phyloP scores from a whole-genome alignment of 2,797 vertebrate genomes.

The Cossypha niveicapilla region DNA sequence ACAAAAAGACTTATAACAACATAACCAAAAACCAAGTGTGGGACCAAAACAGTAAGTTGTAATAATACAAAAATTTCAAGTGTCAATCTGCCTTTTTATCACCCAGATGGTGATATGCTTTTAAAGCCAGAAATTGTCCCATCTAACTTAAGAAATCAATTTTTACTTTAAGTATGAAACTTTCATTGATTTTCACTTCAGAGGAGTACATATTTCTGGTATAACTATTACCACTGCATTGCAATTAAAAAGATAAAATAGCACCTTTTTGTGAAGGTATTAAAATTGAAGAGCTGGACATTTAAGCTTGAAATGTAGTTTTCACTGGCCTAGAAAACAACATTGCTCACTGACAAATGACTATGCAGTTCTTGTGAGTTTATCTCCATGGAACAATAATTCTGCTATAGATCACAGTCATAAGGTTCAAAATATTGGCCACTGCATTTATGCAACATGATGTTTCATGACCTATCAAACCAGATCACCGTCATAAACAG shows the following conservation, averaged over 20 bases:
- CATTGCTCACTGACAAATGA: conserved; percentile 65
- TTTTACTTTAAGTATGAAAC: conserved; percentile 56
- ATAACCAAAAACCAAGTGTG: neutral
- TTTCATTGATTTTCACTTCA: conserved; percentile 60
- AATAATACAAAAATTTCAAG: neutral
- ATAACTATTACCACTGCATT: conserved; percentile 50
- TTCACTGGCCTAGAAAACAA: conserved; percentile 45
- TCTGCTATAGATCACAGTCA: conserved; percentile 51
- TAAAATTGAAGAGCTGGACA: conserved; percentile 17
- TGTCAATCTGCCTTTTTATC: neutral
- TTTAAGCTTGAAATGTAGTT: conserved; percentile 23
- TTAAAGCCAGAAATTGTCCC: conserved; percentile 50
- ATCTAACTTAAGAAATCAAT: conserved; percentile 56
- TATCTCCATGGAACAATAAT: conserved; percentile 65
- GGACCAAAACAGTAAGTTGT: neutral
- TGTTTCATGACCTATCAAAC: conserved; percentile 50
- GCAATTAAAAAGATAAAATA: conserved; percentile 51
- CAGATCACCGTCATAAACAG: neutral
- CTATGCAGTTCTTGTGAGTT: conserved; percentile 51
- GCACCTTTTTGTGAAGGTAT: conserved; percentile 56
- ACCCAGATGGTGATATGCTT: neutral
- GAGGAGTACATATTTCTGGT: conserved; percentile 33
- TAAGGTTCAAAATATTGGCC: conserved; percentile 43
- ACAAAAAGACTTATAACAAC: neutral
- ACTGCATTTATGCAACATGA: conserved; percentile 20